A percentile compares a stretch with the other conserved stretches of the same genome.
Evolutionary conservation across 2,797 vertebrate genomes (phyloP).

Genomic region (Spinus pinus): DNA sequence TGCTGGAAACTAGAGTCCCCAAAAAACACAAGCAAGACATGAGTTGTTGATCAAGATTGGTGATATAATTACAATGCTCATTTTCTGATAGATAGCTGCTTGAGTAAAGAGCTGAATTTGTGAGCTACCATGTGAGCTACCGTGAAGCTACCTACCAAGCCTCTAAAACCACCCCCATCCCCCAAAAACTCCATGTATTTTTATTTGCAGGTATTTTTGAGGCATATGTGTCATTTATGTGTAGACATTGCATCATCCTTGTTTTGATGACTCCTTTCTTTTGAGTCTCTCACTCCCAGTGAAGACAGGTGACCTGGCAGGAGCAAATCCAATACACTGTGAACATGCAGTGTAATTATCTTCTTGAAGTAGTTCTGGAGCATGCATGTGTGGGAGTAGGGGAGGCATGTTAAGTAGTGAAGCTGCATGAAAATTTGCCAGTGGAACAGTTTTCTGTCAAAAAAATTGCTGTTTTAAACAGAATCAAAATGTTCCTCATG

Average conservation of each 20-base stretch:
- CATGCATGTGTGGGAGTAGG: not conserved
- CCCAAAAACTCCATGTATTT: not conserved
- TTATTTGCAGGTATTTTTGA: not conserved
- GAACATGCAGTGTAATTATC: not conserved
- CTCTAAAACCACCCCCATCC: not conserved
- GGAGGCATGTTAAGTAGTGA: not conserved
- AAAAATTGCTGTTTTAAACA: slow-evolving; percentile 3
- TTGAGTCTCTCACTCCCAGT: not conserved
- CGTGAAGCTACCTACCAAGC: not conserved
- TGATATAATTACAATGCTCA: fast-evolving
- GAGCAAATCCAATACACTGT: not conserved
- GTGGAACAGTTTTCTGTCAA: not conserved
- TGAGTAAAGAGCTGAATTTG: not conserved
- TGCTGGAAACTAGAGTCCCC: not conserved
- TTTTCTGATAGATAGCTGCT: not conserved
- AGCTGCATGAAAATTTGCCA: slow-evolving; percentile 13
- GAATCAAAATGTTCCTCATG: not conserved
- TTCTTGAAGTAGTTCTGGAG: not conserved
- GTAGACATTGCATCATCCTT: not conserved
- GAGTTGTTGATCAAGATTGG: not conserved
- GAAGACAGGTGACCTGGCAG: not conserved
- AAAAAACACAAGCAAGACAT: not conserved
- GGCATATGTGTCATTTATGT: not conserved
- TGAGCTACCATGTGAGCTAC: not conserved
- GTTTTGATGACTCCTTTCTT: not conserved